Evolutionary conservation across 1,140 invertebrate genomes (phyloP), one percentile per base, ranked within the genome.

Genomic region (Pollicipes pollicipes): DNA sequence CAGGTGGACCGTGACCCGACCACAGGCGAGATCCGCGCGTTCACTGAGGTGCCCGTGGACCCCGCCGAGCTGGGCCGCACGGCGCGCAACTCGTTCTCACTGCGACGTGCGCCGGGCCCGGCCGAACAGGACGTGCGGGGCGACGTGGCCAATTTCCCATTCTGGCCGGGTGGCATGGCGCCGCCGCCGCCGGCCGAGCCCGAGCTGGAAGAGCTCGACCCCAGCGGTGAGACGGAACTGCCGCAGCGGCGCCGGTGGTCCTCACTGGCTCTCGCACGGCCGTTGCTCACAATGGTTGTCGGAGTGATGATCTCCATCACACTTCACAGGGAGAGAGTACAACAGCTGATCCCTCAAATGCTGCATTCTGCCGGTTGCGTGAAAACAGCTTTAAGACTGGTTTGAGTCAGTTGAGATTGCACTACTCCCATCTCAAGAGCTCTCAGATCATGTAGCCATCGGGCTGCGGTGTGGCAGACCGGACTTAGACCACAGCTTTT

Each of bases 71-170:
- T 58, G 73, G 86, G 85, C 3, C 83, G 85, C 73, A 88, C 84
- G 75, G 83, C 86, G 0, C 85, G 84, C 76, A 91, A 90, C 81
- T 90, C 89, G 0, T 85, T 88, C 79, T 91, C 88, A 3, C 84
- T 91, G 79, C 83, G 81, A n/a, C 31, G 75, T 32, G 74, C 72
- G 21, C 82, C 82, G 35, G 82, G 80, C 3, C 80, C 85, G 63
- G 79, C 84, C 64, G 78, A 81, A 45, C 83, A 88, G 75, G 82
- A 83, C 74, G 82, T 88, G 13, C 81, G 83, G 76, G 89, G 89
- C 8, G 88, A 84, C 77, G 81, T 85, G 0, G 85, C 84, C 70
- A 90, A 89, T 77, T 85, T 84, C 78, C 88, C 88, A 30, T 92
- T 92, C 78, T 89, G 87, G 87, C 89, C 90, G 72, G 89, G 87